Evolutionary conservation across 2,888 invertebrate species (phyloP).

Genomic region (Rhagophthalmus giganteus): DNA sequence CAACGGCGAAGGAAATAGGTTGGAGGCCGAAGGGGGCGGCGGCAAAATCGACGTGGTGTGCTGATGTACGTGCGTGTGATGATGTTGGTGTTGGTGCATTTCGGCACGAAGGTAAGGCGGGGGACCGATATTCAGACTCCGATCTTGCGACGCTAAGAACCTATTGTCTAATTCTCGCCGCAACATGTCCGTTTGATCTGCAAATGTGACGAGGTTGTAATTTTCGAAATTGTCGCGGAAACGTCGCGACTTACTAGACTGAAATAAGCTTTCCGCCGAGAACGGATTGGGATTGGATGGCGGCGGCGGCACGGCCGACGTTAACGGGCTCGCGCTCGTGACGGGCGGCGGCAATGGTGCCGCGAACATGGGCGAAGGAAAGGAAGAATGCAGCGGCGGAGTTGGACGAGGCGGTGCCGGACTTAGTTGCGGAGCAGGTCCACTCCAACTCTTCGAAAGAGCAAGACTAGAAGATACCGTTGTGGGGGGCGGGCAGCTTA

Average conservation of each 20-base stretch:
- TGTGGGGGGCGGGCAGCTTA: slow-evolving; percentile 53
- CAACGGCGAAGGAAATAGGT: slow-evolving; percentile 68
- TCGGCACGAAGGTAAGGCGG: slow-evolving; percentile 74
- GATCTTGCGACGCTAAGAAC: slow-evolving; percentile 84
- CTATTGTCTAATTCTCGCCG: slow-evolving; percentile 88
- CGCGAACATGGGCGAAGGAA: slow-evolving; percentile 59
- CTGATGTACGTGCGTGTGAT: slow-evolving; percentile 89
- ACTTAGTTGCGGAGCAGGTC: slow-evolving; percentile 56
- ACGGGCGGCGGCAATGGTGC: slow-evolving; percentile 59
- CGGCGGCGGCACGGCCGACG: slow-evolving; percentile 63
- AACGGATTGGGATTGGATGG: slow-evolving; percentile 78
- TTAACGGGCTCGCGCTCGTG: slow-evolving; percentile 68
- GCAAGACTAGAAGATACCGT: slow-evolving; percentile 64
- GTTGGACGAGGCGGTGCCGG: slow-evolving; percentile 57
- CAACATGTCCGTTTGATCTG: slow-evolving; percentile 80
- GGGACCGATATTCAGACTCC: slow-evolving; percentile 58
- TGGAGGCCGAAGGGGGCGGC: slow-evolving; percentile 60
- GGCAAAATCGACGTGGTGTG: slow-evolving; percentile 73
- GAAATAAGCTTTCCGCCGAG: slow-evolving; percentile 85
- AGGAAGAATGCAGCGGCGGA: slow-evolving; percentile 48
- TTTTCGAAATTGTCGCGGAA: too few relatives aligned
- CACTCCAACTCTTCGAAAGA: slow-evolving; percentile 52
- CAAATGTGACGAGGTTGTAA: too few relatives aligned
- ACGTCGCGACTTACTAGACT: slow-evolving; percentile 80
- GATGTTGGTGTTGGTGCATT: slow-evolving; percentile 92